Evolutionary conservation across 2,113 vertebrate species (phyloP).

Genomic region (Salvelinus sp.): DNA sequence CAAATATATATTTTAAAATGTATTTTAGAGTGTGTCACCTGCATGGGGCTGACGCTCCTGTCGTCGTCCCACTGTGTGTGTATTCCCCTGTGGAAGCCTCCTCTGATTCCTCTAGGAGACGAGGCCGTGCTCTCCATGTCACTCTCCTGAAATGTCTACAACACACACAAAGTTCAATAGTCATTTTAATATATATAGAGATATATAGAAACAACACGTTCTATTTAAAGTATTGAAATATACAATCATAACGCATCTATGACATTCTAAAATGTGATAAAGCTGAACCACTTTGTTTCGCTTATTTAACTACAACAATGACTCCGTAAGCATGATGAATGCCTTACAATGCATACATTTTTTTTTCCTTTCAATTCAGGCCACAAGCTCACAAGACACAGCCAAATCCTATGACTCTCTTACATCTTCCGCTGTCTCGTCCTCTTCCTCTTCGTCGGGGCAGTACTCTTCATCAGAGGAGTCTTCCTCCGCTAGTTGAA

Average conservation of each 20-base stretch:
- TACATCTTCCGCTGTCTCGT: conserved; percentile 89
- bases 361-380: too few species aligned
- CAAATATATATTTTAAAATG: not conserved
- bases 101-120: conserved; percentile 81
- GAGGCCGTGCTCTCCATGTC: conserved; percentile 91
- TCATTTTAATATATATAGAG: too few species aligned
- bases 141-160: conserved; percentile 90
- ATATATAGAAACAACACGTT: not conserved
- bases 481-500: conserved; percentile 93
- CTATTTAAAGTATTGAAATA: too few species aligned
- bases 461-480: conserved; percentile 95
- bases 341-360: too few species aligned
- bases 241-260: too few species aligned
- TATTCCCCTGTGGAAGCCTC: conserved; percentile 46
- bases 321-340: too few species aligned
- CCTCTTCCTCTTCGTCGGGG: conserved; percentile 94
- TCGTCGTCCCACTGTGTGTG: conserved; percentile 70
- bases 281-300: too few species aligned
- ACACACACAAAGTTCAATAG: conserved; percentile 10
- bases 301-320: too few species aligned
- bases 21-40: conserved; percentile 46
- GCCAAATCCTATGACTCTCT: conserved; percentile 13
- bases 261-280: too few species aligned
- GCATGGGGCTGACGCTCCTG: conserved; percentile 62
- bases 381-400: not conserved